Evolutionary conservation across 2,888 invertebrate genomes (phyloP).

Genomic region (Hirtodrosophila confusa): DNA sequence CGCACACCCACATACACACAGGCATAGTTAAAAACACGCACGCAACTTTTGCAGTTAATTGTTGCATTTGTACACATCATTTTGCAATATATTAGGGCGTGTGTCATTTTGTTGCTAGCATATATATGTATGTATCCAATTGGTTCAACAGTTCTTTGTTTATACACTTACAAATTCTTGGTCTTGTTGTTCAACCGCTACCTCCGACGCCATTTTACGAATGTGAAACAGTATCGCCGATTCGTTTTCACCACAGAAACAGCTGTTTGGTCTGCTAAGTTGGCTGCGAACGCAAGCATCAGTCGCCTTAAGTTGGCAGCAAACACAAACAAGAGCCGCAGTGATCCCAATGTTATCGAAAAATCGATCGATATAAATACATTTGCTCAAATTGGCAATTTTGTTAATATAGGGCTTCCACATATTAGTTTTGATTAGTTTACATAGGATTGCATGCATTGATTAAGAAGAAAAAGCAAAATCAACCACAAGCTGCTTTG

Average conservation of each 20-base stretch:
- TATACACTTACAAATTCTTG: constrained; percentile 63
- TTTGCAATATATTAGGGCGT: constrained; percentile 31
- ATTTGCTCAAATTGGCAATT: too few species aligned
- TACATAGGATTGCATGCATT: too few species aligned
- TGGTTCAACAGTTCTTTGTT: constrained; percentile 48
- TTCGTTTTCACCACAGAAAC: constrained; percentile 55
- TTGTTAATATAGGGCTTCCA: not conserved
- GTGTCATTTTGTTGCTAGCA: constrained; percentile 32
- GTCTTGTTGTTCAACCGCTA: constrained; percentile 66
- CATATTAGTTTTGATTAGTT: too few species aligned
- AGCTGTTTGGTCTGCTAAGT: constrained; percentile 49
- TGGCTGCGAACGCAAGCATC: constrained; percentile 38
- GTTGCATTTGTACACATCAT: constrained; percentile 17
- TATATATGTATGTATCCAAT: constrained; percentile 39
- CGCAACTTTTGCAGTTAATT: constrained; percentile 29
- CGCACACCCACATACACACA: constrained; percentile 18
- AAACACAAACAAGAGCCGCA: not conserved
- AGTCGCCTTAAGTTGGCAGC: constrained; percentile 36
- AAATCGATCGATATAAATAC: not conserved
- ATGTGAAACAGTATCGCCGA: constrained; percentile 54
- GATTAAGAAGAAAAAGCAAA: too few species aligned
- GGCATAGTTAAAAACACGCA: constrained; percentile 7
- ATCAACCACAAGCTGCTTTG: too few species aligned
- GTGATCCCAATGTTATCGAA: not conserved
- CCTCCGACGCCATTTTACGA: constrained; percentile 67